Base-by-base conservation (phyloP, 2,113 vertebrate genomes). In the Tragelaphus scriptus region DNA sequence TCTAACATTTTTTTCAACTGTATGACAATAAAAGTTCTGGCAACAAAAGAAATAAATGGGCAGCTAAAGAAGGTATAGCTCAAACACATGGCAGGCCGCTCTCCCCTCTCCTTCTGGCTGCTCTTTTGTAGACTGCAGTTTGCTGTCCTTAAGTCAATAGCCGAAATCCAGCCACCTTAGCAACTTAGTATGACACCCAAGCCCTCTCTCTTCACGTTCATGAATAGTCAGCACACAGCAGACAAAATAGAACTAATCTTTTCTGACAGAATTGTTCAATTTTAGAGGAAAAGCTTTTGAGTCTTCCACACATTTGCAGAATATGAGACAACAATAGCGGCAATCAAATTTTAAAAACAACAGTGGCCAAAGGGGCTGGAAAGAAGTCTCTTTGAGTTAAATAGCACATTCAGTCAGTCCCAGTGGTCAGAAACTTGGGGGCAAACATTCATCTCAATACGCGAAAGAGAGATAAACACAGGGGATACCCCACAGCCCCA, bases 181-280 rank as follows among this genome's bases (percentile, higher is more conserved):
- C 99, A 98, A 99, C 99, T 99, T 99, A 99, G 98, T 98, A 99
- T 99, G 99, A 99, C 99, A 99, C 99, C 98, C 99, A 98, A 99
- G 98, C 99, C 99, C 99, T 98, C 98, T 99, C 98, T 98, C 98
- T 99, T 99, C 98, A 99, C 99, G 98, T 99, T 99, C 99, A 99
- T 99, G 99, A 99, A 99, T 99, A 99, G 99, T 99, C 99, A 99
- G 99, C 98, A 99, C 99, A 98, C 98, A 99, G 99, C 99, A 99
- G 99, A 99, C 99, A 99, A 99, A 99, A 99, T 98, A 99, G 99
- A 99, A 99, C 99, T 99, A 99, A 99, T 99, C 99, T 99, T 99
- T 99, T 99, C 99, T 99, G 99, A 99, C 99, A 99, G 99, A 99
- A 99, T 99, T 99, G 99, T 99, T 99, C 99, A 99, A 99, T 99